Evolutionary conservation across 92 coral and sea anemone species (phyloP), one percentile per base, ranked within the genome.

Genomic region (Bergia sp.): DNA sequence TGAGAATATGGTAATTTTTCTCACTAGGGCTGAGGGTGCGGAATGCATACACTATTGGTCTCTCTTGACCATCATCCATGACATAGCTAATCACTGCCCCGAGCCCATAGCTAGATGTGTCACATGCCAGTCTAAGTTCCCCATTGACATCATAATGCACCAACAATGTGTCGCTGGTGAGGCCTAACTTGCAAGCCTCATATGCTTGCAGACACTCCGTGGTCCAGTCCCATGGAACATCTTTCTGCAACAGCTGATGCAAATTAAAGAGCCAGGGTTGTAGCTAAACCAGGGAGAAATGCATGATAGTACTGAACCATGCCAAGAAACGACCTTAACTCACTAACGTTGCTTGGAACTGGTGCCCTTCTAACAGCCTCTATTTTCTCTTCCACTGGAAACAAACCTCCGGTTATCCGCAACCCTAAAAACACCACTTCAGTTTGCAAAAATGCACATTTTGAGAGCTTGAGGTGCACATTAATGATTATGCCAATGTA

Each of bases 261-360:
- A 92, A 45, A 29, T 29, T 29, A 29, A 37, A 90, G 94, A 82
- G 88, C 92, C 75, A 92, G 76, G 12, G 69, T 89, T 47, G 86
- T 92, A 67, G 92, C 82, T 58, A 90, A 57, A 20, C 86, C 79
- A 12, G 92, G 94, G 23, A 92, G 76, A 82, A 89, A 90, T 55
- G 90, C 79, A 74, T 86, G 86, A 43, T 90, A 92, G 76, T 88
- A 92, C 73, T 90, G 91, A 53, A 85, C 74, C 91, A 88, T 91
- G 77, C 91, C 93, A 13, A 93, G 73, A 85, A 91, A 93, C 12
- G 90, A 93, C 41, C 90, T 91, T 23, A 93, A 71, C 80, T 93
- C 90, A 57, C 88, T 84, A 73, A 86, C 92, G 88, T 88, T 75
- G 58, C 80, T 18, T 69, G 93, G 95, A 5, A 72, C 86, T 85